Base-by-base conservation (phyloP, 2,797 vertebrate genomes). In the Leuciscus waleckii region DNA sequence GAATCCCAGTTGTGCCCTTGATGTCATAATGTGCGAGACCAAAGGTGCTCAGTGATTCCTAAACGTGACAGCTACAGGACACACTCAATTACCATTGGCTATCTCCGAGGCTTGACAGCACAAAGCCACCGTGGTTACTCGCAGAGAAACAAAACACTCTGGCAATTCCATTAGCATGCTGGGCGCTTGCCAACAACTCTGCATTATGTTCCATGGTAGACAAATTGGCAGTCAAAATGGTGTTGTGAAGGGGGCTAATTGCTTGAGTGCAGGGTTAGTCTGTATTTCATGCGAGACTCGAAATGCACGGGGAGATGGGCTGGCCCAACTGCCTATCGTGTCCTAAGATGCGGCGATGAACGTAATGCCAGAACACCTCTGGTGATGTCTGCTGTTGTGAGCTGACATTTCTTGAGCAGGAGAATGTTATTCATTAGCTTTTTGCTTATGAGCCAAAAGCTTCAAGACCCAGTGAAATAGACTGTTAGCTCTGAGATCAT, bases 171-270 rank as follows among this genome's bases (percentile, higher is more conserved):
- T 94, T 94, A 92, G 91, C 90, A 91, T 93, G 93, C 91, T 95
- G 95, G 95, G 91, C 7, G 90, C 90, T 67, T 90, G 94, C 95
- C 95, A 96, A 89, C 87, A 83, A 92, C 90, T 88, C 90, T 88
- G 90, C 93, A 93, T 94, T 94, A 95, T 93, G 92, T 94, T 92
- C 91, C 91, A 92, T 90, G 91, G 92, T 92, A 92, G 94, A 94
- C 93, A 94, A 94, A 95, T 95, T 95, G 95, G 93, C 94, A 93
- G 93, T 93, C 87, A 87, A 90, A 94, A 92, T 90, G 87, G 87
- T 91, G 86, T 92, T 89, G 89, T 94, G 94, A 94, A 93, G 91
- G 92, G 93, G 94, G 94, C 94, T 95, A 95, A 95, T 95, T 95
- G 94, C 92, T 91, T 92, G 93, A 94, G 94, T 94, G 94, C 93